Evolutionary conservation across 2,113 vertebrate species (phyloP), one percentile per base, ranked within the genome.

Genomic region (Kobus ellipsiprymnus): DNA sequence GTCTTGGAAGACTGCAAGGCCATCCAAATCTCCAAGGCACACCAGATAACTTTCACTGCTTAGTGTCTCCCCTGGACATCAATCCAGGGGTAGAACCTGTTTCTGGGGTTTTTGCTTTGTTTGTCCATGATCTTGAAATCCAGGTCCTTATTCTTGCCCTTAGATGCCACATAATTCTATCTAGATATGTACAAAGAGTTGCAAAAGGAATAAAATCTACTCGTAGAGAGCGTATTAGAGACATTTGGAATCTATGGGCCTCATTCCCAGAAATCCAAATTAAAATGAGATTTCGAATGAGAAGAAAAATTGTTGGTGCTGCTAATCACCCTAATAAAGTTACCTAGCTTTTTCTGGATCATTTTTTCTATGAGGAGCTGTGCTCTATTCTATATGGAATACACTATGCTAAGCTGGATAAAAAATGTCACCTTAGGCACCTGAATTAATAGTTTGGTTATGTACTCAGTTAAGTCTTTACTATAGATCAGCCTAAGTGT

Each of bases 371-470:
- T 40, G 16, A 94, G 50, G 95, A 98, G 50, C 87, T 44, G 55
- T 67, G 25, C 96, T 98, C 95, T 98, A 60, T 67, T 96, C 96
- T 95, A 50, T 94, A 96, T 92, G 98, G 98, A 98, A 98, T 95
- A 21, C 7, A 62, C 90, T 96, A 90, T 4, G 17, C 95, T 98
- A 97, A 98, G 95, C 96, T 96, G 87, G 97, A 98, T 98, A 98
- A 98, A 98, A 98, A 97, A 97, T 60, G 93, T 98, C 98, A 98
- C 98, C 97, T 98, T 97, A 97, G 97, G 98, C 97, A 98, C 97
- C 81, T 98, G 98, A 98, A 98, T 98, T 98, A 99, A 98, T 98
- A 98, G 98, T 98, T 98, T 89, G 83, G 98, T 98, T 99, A 98
- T 74, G 94, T 98, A 98, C 96, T 98, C 81, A 3, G 94, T 97